These are phyloP conservation scores for Columba guinea DNA, from an alignment of 2,797 vertebrate genomes.

Conservation along the genomic window DNA sequence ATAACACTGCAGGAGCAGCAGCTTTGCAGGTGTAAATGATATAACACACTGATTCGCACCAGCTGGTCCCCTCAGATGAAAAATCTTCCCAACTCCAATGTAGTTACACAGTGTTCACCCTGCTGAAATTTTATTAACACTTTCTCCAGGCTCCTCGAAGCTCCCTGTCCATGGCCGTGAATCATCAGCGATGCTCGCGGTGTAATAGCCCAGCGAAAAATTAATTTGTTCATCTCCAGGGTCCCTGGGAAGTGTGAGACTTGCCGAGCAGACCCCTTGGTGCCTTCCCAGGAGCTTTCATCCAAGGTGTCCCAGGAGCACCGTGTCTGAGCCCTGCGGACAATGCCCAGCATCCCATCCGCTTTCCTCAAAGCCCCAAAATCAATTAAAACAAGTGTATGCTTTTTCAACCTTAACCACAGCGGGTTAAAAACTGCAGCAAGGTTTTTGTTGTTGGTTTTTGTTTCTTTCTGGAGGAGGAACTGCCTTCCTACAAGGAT, in stretches of 20 bases:
- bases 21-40: neutral
- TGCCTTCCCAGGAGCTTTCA: neutral
- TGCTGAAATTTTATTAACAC: neutral
- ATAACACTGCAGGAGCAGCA: rapidly evolving
- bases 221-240: neutral
- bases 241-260: neutral
- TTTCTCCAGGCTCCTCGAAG: neutral
- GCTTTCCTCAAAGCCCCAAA: neutral
- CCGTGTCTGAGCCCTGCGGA: rapidly evolving
- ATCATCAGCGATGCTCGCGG: rapidly evolving
- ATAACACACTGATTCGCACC: neutral
- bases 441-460: no score
- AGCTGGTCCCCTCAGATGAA: neutral
- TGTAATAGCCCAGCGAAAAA: neutral
- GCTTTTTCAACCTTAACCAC: neutral
- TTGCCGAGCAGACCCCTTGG: rapidly evolving
- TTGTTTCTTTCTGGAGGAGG: neutral
- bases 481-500: neutral
- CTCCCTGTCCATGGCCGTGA: neutral
- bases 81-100: neutral
- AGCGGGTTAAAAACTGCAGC: rapidly evolving
- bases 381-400: rapidly evolving
- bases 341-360: neutral
- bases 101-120: neutral
- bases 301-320: rapidly evolving